Evolutionary conservation across 2,888 invertebrate species (phyloP).

Genomic region (Caenorhabditis sp.): DNA sequence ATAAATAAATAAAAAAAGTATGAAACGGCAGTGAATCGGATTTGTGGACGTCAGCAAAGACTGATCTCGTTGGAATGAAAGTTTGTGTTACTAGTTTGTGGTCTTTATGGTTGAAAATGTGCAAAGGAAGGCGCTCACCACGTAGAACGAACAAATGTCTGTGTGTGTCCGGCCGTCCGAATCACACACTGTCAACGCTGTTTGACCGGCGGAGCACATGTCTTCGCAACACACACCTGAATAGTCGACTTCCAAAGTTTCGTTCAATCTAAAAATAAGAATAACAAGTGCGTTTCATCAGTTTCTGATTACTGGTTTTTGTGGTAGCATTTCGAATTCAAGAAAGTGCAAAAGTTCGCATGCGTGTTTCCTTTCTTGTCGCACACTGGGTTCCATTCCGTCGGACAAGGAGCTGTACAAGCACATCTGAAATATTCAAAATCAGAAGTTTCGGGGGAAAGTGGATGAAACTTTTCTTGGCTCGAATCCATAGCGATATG

Average conservation of each 20-base stretch:
- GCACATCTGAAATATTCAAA: slow-evolving; percentile 45
- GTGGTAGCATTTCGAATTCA: slow-evolving; percentile 64
- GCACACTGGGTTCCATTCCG: slow-evolving; percentile 67
- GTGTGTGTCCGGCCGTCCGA: slow-evolving; percentile 59
- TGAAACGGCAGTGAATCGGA: not conserved
- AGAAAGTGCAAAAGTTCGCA: slow-evolving; percentile 65
- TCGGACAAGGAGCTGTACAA: slow-evolving; percentile 61
- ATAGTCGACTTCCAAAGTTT: slow-evolving; percentile 65
- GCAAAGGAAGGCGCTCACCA: slow-evolving; percentile 32
- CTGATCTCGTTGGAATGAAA: not conserved
- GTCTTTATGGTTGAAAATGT: slow-evolving; percentile 14
- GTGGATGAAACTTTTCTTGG: slow-evolving; percentile 52
- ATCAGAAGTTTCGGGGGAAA: not conserved
- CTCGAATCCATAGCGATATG: slow-evolving; percentile 61
- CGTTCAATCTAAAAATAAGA: slow-evolving; percentile 50
- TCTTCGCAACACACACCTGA: slow-evolving; percentile 68
- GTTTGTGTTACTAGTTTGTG: slow-evolving; percentile 2
- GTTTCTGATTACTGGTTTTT: slow-evolving; percentile 63
- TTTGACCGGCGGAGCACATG: slow-evolving; percentile 62
- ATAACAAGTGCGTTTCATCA: not conserved
- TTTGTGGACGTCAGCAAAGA: slow-evolving; percentile 26
- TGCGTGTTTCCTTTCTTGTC: slow-evolving; percentile 68
- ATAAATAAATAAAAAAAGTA: slow-evolving; percentile 21
- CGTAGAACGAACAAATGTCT: slow-evolving; percentile 66
- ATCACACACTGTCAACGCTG: slow-evolving; percentile 61